Conservation (phyloP, 2,113 vertebrate species). For the Plecotus auritus region DNA sequence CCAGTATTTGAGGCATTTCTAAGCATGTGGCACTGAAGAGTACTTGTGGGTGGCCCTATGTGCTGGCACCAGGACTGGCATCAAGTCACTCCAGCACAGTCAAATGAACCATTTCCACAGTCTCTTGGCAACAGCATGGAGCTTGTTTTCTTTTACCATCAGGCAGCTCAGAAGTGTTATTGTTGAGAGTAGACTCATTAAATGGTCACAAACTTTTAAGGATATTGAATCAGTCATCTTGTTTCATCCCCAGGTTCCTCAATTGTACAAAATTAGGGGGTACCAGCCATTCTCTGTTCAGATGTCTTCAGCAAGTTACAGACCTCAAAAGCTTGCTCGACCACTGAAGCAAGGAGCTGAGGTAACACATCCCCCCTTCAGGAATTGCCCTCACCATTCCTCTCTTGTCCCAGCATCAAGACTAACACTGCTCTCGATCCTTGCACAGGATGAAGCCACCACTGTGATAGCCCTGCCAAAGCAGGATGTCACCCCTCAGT, state of each 20-base stretch:
- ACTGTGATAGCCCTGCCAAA: conserved; percentile 44
- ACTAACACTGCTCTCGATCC: conserved; percentile 28
- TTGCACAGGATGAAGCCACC: conserved; percentile 81
- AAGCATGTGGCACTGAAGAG: not conserved
- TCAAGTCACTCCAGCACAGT: not conserved
- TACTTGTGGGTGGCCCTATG: not conserved
- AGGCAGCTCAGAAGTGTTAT: not conserved
- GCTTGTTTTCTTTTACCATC: not conserved
- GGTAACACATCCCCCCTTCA: conserved; percentile 76
- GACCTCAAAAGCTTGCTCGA: conserved; percentile 74
- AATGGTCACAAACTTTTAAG: not conserved
- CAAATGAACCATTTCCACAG: not conserved
- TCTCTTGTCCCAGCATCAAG: not conserved
- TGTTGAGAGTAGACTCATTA: not conserved
- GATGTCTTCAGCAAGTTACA: conserved; percentile 79
- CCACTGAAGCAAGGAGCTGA: conserved; percentile 83
- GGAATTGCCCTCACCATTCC: not conserved
- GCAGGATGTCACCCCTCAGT: not conserved
- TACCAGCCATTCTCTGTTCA: conserved; percentile 83
- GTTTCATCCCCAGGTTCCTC: conserved; percentile 86
- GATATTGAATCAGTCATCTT: not conserved
- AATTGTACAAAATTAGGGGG: conserved; percentile 84
- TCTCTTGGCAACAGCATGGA: rapidly evolving
- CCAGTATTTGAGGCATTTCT: not conserved
- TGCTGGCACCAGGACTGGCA: not conserved